Base-by-base conservation (phyloP, 1,140 invertebrate genomes). In the Ostrea edulis region DNA sequence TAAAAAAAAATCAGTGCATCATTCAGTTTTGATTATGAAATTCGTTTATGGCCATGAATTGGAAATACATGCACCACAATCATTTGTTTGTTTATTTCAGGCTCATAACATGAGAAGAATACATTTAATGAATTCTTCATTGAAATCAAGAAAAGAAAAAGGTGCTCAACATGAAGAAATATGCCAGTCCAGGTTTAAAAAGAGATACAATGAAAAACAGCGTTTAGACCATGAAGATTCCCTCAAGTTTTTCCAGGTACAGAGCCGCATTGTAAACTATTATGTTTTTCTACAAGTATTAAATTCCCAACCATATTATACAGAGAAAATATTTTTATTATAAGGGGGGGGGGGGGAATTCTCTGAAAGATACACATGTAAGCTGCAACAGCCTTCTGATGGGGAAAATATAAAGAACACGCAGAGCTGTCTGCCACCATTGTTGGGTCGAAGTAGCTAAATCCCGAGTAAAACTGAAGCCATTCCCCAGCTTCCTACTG, bases 201-300 rank as follows among this genome's bases (percentile, higher is more conserved):
- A 88, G 85, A 84, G 92, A 29, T 88, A 89, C 54, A 90, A 71
- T 35, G 93, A 94, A 68, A 89, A 92, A 29, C 86, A 91, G 85
- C 81, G 91, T 82, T 88, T 90, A 71, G 93, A 94, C 89, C 93
- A 94, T 87, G 93, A 94, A 87, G 94, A 94, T 86, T 90, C 91
- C 52, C 90, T 94, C 22, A 93, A 92, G 77, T 93, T 94, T 90
- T 93, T 93, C 89, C 88, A 92, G 85, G 93, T 93, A 62, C 88
- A 88, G 14, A 14, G 11, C 53, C 35, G 22, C 14, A 51, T 5
- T 20, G n/a, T 62, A n/a, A n/a, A n/a, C n/a, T n/a, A n/a, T n/a
- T n/a, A n/a, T n/a, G n/a, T n/a, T n/a, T n/a, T 44, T 44, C 5
- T 44, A 44, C 35, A 44, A 44, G 35, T 44, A 44, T 44, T 5